These are phyloP conservation scores for Thymelicus acteon DNA, from an alignment of 2,888 invertebrate genomes.

Conservation along the genomic window DNA sequence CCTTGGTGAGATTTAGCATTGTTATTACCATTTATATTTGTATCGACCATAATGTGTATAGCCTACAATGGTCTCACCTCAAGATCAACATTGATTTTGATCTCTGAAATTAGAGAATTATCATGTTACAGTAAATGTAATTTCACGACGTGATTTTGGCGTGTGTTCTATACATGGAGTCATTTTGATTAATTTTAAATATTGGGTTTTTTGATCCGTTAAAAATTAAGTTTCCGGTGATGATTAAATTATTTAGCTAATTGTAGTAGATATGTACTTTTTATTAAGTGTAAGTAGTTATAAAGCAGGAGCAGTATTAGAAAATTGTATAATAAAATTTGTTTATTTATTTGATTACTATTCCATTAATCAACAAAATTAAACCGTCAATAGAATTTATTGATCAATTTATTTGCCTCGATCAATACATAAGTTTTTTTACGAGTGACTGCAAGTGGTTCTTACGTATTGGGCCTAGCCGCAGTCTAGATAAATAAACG, in stretches of 20 bases:
- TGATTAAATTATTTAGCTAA: constrained; percentile 58
- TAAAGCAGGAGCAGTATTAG: constrained; percentile 31
- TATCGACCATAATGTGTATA: too few relatives aligned
- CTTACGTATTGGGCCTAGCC: constrained; percentile 41
- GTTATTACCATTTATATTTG: too few relatives aligned
- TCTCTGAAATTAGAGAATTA: too few relatives aligned
- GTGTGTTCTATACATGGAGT: constrained; percentile 18
- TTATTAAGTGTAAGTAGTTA: constrained; percentile 35
- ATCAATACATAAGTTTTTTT: constrained; percentile 10
- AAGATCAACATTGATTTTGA: too few relatives aligned
- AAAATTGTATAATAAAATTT: constrained; percentile 39
- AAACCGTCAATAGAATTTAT: constrained; percentile 22
- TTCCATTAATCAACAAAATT: constrained; percentile 21
- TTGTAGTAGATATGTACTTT: constrained; percentile 56
- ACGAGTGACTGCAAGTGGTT: constrained; percentile 7
- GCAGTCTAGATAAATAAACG: constrained; percentile 48
- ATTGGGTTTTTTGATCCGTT: constrained; percentile 56
- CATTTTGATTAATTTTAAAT: constrained; percentile 41
- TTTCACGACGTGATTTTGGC: constrained; percentile 13
- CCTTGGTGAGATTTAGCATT: too few relatives aligned
- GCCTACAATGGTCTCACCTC: too few relatives aligned
- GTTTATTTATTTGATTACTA: background rate
- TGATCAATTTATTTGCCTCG: constrained; percentile 25
- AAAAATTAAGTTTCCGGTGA: constrained; percentile 45
- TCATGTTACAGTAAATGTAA: background rate